phyloP scores from a whole-genome alignment of 2,113 vertebrate species.

The Corythoichthys intestinalis region DNA sequence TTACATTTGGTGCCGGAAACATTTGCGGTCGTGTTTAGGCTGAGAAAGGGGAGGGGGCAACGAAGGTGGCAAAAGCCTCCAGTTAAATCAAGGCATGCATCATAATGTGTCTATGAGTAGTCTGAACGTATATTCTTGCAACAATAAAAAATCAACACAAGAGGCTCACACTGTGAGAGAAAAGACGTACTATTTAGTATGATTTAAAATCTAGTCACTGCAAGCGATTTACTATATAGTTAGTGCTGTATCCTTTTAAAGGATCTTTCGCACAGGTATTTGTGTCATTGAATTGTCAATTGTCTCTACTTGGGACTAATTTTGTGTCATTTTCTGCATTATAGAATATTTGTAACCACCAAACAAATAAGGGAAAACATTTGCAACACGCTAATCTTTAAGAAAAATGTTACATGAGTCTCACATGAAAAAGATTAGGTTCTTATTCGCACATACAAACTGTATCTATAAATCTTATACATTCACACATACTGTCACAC shows the following conservation, averaged over 20 bases:
- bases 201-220: conserved; percentile 5
- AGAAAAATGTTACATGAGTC: not conserved
- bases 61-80: conserved; percentile 37
- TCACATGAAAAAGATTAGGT: not conserved
- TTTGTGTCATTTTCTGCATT: conserved; percentile 10
- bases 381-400: not conserved
- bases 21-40: conserved; percentile 36
- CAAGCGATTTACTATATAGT: conserved; percentile 12
- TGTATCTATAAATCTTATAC: not conserved
- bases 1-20: conserved; percentile 65
- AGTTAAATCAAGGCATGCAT: conserved; percentile 47
- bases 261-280: not conserved
- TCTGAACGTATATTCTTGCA: conserved; percentile 20
- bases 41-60: conserved; percentile 37
- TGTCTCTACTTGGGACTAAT: not conserved
- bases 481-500: no score
- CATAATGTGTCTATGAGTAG: conserved; percentile 46
- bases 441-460: not conserved
- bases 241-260: not conserved
- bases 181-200: not conserved
- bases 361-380: conserved; percentile 8
- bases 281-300: conserved; percentile 1
- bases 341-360: conserved; percentile 3
- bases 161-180: not conserved
- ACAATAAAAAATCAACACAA: conserved; percentile 3